Base-by-base conservation (phyloP, 2,888 invertebrate genomes). In the Hetaerina titia region DNA sequence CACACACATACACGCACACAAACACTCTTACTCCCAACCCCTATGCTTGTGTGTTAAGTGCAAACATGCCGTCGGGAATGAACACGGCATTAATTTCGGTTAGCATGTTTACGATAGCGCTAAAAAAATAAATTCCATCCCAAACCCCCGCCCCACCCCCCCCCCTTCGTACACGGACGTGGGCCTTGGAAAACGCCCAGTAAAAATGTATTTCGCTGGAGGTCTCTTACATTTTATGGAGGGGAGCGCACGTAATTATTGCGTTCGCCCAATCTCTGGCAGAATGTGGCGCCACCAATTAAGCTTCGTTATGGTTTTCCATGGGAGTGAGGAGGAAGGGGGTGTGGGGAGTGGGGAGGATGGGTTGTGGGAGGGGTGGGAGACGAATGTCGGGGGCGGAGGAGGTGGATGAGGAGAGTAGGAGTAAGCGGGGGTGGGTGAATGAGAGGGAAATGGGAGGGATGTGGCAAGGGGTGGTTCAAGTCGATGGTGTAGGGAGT, bases 271-370 rank as follows among this genome's bases (percentile, higher is more conserved):
- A 81, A 81, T 81, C 81, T 31, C 81, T 13, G 81, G 25, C 81
- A 22, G 81, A 81, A 81, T 81, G 81, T 81, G 81, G 81, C 81
- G 81, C 81, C 81, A 81, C 81, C 81, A 81, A 81, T 81, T 81
- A 81, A 81, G 81, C 81, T 81, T 81, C 81, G 81, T 81, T 81
- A 81, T 81, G 81, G 81, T 31, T 69, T 69, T 25, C 81, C 81
- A 17, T 8, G 19, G 15, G 25, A 4, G 81, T 31, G 22, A 9
- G 25, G 11, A 31, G n/a, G 69, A 7, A 31, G 81, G 81, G 69
- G 22, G 69, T 0, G 6, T 45, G 81, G 4, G 69, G n/a, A 25
- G 81, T 81, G n/a, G 31, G 69, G 22, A n/a, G 6, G 6, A 22
- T 4, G 22, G 69, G 69, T n/a, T 7, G n/a, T 1, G n/a, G 69